Conservation (phyloP, 2,797 vertebrate species). For the Perodicticus potto region DNA sequence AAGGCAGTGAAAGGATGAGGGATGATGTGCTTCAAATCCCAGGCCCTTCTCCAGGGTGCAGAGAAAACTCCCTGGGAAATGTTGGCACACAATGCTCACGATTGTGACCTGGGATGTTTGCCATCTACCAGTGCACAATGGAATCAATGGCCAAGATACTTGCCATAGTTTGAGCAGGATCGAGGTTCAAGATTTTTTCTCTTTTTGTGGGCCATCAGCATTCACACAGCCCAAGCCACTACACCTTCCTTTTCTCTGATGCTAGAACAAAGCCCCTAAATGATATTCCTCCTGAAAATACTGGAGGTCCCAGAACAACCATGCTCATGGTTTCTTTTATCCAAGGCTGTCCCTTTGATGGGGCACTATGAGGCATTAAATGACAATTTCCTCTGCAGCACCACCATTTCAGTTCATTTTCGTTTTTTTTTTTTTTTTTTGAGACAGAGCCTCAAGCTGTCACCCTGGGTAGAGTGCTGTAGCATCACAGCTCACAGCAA, state of each 20-base stretch:
- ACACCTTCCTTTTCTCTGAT: background rate
- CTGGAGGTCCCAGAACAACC: background rate
- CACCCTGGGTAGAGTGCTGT: too few relatives aligned
- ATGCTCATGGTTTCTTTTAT: too few relatives aligned
- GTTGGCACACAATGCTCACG: background rate
- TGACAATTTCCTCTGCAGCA: too few relatives aligned
- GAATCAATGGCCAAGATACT: background rate
- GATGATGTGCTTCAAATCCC: background rate
- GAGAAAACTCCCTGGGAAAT: background rate
- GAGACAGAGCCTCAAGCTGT: too few relatives aligned
- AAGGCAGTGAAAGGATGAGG: background rate
- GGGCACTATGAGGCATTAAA: accelerated
- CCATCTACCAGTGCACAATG: background rate
- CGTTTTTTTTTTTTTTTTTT: too few relatives aligned
- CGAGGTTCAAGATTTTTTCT: background rate
- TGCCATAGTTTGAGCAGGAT: background rate
- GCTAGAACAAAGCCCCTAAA: background rate
- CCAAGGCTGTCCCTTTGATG: background rate
- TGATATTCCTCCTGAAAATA: background rate
- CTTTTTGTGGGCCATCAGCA: background rate
- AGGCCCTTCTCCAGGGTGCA: background rate
- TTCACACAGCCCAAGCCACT: background rate
- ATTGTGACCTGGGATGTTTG: background rate
- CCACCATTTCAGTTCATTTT: background rate
- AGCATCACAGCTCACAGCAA: too few relatives aligned